A percentile compares a stretch with the other conserved stretches of the same genome.
Evolutionary conservation across 2,113 vertebrate genomes (phyloP).

Genomic region (Kryptolebias marmoratus): DNA sequence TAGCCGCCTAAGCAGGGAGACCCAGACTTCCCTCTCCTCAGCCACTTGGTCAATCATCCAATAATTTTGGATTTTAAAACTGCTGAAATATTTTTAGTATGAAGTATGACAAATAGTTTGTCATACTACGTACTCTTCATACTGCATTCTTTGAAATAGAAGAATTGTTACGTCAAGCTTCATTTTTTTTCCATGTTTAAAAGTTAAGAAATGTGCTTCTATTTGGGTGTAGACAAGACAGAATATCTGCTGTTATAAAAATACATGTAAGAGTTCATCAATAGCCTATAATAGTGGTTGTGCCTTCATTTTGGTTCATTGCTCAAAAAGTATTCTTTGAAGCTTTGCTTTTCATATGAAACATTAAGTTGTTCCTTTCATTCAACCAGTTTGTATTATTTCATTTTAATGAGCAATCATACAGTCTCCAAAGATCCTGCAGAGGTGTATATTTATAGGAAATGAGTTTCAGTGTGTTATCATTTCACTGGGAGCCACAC

Average conservation of each 20-base stretch:
- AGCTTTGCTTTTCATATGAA: conserved; percentile 36
- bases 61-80: background rate
- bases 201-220: background rate
- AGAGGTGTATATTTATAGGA: conserved; percentile 65
- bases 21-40: too few relatives aligned
- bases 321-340: conserved; percentile 24
- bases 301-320: background rate
- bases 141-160: background rate
- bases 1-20: too few relatives aligned
- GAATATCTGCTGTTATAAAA: background rate
- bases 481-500: conserved; percentile 53
- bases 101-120: background rate
- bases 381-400: conserved; percentile 53
- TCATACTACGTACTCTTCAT: background rate
- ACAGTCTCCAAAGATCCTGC: conserved; percentile 32
- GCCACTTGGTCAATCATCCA: background rate
- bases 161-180: background rate
- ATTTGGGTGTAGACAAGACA: background rate
- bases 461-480: conserved; percentile 67
- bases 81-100: background rate
- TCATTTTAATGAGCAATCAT: conserved; percentile 59
- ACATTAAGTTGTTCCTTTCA: conserved; percentile 46
- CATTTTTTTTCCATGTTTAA: background rate
- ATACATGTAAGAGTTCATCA: background rate
- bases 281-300: background rate